Base-by-base conservation (phyloP, 2,888 invertebrate species). In the Ryuthela nishihirai region DNA sequence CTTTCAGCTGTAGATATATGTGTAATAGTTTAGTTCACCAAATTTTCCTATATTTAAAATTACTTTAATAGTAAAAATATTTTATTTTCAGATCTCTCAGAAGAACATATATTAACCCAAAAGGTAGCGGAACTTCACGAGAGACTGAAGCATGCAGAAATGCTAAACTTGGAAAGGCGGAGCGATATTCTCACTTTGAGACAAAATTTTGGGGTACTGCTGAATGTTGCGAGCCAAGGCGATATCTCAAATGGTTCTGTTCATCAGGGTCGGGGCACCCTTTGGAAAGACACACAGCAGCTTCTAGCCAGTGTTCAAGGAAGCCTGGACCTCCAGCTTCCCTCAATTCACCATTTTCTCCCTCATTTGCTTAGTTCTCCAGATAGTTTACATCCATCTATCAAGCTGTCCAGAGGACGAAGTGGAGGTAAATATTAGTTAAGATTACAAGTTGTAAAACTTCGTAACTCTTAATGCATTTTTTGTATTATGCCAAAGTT, bases 361-460 rank as follows among this genome's bases (percentile, higher is more conserved):
- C 93, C 93, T 1, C 91, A 94, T 74, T 79, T 94, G 39, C 79
- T 89, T 65, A 84, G 85, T 64, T 84, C 87, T 71, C 84, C 85
- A 0, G 78, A 82, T 63, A 88, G 88, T 68, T 76, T 92, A 50
- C 80, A 83, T 53, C 88, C 93, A 2, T 85, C 87, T 9, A 87
- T 85, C 73, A 79, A 86, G 67, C 79, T 89, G 73, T 85, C 85
- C 26, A 83, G 83, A 63, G 85, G 84, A 2, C 79, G 87, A 53
- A 79, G 79, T 7, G 85, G 86, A 65, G 79, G 80, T 79, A 70
- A 69, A 69, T 43, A n/a, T n/a, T n/a, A n/a, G n/a, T n/a, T n/a
- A n/a, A n/a, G n/a, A n/a, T n/a, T n/a, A n/a, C n/a, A n/a, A n/a
- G n/a, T n/a, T n/a, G n/a, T n/a, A n/a, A n/a, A n/a, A n/a, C n/a